Evolutionary conservation across 2,888 invertebrate species (phyloP), one percentile per base, ranked within the genome.

Genomic region (Hemithea aestivaria): DNA sequence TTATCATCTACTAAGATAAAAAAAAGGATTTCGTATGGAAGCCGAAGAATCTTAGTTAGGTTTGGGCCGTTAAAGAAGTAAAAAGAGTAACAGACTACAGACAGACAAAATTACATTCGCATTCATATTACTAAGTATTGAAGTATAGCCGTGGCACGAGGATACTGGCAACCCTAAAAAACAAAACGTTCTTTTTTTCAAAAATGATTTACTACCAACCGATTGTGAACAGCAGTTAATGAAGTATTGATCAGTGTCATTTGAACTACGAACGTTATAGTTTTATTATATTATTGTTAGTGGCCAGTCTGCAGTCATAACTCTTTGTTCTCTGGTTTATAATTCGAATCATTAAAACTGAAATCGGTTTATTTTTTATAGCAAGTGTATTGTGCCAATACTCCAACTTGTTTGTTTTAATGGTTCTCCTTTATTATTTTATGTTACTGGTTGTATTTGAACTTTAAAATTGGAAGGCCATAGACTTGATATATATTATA

Each of bases 121-220:
- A n/a, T n/a, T n/a, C n/a, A n/a, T n/a, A n/a, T n/a, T n/a, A n/a
- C n/a, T n/a, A n/a, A n/a, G n/a, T n/a, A n/a, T n/a, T n/a, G n/a
- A n/a, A n/a, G n/a, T n/a, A n/a, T n/a, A n/a, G n/a, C n/a, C n/a
- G n/a, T n/a, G 70, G 69, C 72, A 74, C 71, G 62, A 66, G 66
- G 44, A 38, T 38, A 58, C 72, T 58, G 67, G 44, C 43, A 43
- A 58, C 72, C 59, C n/a, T n/a, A n/a, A n/a, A 77, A 80, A 82
- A 73, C 76, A 80, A 71, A 56, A 44, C 37, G 61, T 71, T 78
- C 72, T 56, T 73, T 79, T 78, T 78, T 73, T 63, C 54, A 57
- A 56, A 58, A 59, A 67, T 81, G 80, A 77, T 80, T 79, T 82
- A 81, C 74, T 67, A 62, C 73, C 68, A 72, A 73, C 75, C 73